Conservation (phyloP, 2,797 vertebrate species). For the Megaceryle alcyon region DNA sequence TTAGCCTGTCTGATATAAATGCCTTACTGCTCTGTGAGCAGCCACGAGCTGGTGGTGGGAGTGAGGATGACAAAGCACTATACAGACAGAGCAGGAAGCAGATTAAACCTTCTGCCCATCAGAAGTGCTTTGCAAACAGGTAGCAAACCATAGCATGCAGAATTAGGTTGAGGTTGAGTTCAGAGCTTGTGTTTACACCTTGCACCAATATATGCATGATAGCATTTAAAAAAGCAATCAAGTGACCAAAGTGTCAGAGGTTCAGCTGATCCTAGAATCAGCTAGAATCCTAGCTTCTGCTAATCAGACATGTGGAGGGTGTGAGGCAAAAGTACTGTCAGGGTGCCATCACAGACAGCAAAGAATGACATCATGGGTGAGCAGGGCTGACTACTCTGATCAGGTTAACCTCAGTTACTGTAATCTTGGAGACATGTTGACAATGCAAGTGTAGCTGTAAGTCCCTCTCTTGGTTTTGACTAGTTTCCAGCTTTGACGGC, state of each 20-base stretch:
- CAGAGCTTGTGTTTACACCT: neutral
- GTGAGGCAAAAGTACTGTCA: neutral
- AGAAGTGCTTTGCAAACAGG: neutral
- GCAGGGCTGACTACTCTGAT: neutral
- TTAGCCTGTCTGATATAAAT: neutral
- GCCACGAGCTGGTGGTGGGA: neutral
- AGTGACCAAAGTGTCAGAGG: neutral
- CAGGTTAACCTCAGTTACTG: neutral
- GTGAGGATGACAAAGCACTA: neutral
- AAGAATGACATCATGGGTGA: neutral
- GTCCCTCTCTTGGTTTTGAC: conserved; percentile 3
- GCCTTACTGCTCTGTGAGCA: neutral
- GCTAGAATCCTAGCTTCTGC: neutral
- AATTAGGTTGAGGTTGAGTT: neutral
- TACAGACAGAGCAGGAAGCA: neutral
- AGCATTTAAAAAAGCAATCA: neutral
- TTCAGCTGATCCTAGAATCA: neutral
- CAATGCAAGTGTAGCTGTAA: neutral
- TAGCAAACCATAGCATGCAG: neutral
- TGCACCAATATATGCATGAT: neutral
- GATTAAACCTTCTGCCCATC: neutral
- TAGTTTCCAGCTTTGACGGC: conserved; percentile 11
- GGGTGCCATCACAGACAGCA: neutral
- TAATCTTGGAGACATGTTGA: neutral
- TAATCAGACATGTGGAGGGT: neutral